Conservation (phyloP, 2,888 invertebrate species). For the Chorisops tibialis region DNA sequence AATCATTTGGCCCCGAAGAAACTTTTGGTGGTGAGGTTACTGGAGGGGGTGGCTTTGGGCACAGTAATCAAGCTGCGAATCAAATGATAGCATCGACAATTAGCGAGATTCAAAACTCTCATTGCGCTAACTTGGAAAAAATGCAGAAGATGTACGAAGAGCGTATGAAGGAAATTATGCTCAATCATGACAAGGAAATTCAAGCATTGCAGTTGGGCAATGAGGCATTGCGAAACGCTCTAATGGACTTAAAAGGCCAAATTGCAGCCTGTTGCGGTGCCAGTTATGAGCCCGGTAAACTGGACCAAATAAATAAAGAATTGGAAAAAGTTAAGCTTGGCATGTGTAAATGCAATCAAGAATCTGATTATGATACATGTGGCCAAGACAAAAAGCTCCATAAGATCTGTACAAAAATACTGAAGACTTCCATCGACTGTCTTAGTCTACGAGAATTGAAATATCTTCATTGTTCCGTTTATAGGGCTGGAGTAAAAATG, state of each 20-base stretch:
- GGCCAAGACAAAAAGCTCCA: conserved; percentile 40
- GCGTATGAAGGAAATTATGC: conserved; percentile 27
- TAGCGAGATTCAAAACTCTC: conserved; percentile 2
- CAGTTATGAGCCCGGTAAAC: conserved; percentile 8
- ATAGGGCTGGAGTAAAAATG: conserved; percentile 43
- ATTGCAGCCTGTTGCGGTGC: conserved; percentile 4
- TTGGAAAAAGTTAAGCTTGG: conserved; percentile 40
- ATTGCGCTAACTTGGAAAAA: conserved; percentile 26
- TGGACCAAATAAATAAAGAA: conserved; percentile 35
- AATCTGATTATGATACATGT: conserved; percentile 41
- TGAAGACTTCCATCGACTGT: conserved; percentile 42
- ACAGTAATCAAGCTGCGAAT: not conserved
- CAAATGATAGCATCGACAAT: conserved; percentile 4
- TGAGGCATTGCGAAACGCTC: not conserved
- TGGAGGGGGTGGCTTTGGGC: too few species aligned
- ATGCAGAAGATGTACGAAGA: conserved; percentile 29
- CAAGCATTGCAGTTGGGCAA: conserved; percentile 17
- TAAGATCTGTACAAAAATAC: conserved; percentile 42
- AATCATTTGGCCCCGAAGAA: too few species aligned
- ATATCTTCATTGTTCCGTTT: conserved; percentile 45
- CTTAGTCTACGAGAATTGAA: conserved; percentile 43
- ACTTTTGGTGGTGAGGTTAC: too few species aligned
- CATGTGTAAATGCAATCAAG: conserved; percentile 43
- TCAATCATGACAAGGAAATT: conserved; percentile 28
- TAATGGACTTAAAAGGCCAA: conserved; percentile 7